Evolutionary conservation across 2,113 vertebrate genomes (phyloP), one percentile per base, ranked within the genome.

Genomic region (Micromys minutus): DNA sequence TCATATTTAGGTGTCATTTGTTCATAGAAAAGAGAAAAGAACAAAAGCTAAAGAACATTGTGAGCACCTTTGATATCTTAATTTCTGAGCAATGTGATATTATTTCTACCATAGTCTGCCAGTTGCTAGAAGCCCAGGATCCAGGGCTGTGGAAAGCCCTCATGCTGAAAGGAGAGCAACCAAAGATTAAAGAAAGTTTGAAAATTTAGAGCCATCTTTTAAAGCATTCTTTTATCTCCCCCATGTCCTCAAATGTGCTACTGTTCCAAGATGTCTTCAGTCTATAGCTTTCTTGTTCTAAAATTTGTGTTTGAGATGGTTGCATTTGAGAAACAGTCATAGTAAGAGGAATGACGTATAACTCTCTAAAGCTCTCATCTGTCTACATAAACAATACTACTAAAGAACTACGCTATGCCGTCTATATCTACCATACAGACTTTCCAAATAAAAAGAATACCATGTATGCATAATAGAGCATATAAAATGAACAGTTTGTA

Each of bases 371-470:
- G 75, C 3, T 52, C 7, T 31, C 55, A 36, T 72, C 16, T 95
- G 15, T 52, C 5, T 87, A 45, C 36, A n/a, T 39, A 36, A 12
- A 76, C 69, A 95, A 65, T 45, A 67, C 55, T 77, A 34, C 3
- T 42, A 12, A 93, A 69, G 2, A 89, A 22, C 11, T 24, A 63
- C 15, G 16, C 34, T 0, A 26, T 19, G 1, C 13, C 19, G 2
- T 4, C 31, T 45, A 61, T 1, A 76, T 0, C 17, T 42, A 52
- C 50, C 87, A 24, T n/a, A 75, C 26, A 83, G 19, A 59, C 6
- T 39, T 47, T 89, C 42, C 26, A 83, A 74, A 96, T 12, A 90
- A 52, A 93, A 84, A 87, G 22, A 94, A 29, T 45, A 77, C 12
- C 0, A 19, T 39, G 1, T 1, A 19, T 36, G 3, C 12, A 19